Percentiles rank a stretch among this genome's conserved stretches.
These are phyloP conservation scores for Philereme transversata DNA, from an alignment of 2,888 invertebrate species.

Conservation along the genomic window DNA sequence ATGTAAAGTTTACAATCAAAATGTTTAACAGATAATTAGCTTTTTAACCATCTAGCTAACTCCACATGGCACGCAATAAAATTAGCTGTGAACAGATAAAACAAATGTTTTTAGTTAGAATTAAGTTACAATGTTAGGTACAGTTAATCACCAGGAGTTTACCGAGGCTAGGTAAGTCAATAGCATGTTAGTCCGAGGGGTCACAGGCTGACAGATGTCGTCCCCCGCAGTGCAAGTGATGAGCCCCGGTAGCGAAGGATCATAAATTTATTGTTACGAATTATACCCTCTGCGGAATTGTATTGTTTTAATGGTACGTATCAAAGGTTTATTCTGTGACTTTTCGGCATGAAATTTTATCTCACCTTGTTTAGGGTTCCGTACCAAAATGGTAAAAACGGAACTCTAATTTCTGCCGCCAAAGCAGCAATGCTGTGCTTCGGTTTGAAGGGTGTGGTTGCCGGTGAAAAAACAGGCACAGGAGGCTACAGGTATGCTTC, in stretches of 20 bases:
- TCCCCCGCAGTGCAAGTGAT: conserved; percentile 76
- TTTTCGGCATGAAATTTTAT: neutral
- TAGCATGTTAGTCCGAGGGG: conserved; percentile 36
- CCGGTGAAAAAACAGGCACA: no score
- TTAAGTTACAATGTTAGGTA: neutral
- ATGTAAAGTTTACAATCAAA: no score
- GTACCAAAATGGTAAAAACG: no score
- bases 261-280: conserved; percentile 60
- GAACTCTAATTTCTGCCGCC: no score
- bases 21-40: no score
- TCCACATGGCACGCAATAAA: no score
- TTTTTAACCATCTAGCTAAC: no score
- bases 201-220: conserved; percentile 72
- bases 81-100: no score
- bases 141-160: conserved; percentile 9
- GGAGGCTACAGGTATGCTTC: no score
- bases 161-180: conserved; percentile 29
- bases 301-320: conserved; percentile 26
- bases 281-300: conserved; percentile 44
- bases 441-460: no score
- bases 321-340: neutral
- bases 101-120: no score
- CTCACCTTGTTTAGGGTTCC: neutral
- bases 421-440: no score
- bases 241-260: conserved; percentile 56